A percentile compares a stretch with the other conserved stretches of the same genome.
Evolutionary conservation across 2,797 vertebrate species (phyloP).

Genomic region (Psittacula echo): DNA sequence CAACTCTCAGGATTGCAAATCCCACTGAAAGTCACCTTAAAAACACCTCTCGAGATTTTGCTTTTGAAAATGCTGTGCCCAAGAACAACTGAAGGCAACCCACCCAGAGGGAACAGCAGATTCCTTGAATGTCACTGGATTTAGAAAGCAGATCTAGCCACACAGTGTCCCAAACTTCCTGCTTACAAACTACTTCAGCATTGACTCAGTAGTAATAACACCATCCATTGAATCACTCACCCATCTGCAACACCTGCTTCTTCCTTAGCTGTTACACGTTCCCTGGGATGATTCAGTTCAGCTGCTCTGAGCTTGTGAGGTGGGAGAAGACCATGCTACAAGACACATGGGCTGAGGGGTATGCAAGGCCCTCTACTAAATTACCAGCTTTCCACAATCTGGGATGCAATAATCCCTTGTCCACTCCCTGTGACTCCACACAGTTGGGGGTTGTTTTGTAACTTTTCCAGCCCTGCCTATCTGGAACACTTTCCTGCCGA

Average conservation of each 20-base stretch:
- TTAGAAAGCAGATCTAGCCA: slow-evolving; percentile 51
- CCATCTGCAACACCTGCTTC: slow-evolving; percentile 62
- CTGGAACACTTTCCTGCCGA: slow-evolving; percentile 67
- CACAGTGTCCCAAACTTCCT: slow-evolving; percentile 38
- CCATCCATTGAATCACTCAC: slow-evolving; percentile 66
- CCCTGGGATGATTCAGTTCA: slow-evolving; percentile 39
- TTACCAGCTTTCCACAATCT: not conserved
- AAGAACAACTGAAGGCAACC: not conserved
- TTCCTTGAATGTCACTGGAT: slow-evolving; percentile 42
- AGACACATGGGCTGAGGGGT: not conserved
- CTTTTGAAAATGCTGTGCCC: not conserved
- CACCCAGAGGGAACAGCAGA: not conserved
- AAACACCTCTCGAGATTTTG: not conserved
- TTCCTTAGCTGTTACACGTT: slow-evolving; percentile 7
- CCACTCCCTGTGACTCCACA: slow-evolving; percentile 51
- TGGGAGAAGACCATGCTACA: not conserved
- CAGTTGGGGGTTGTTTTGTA: slow-evolving; percentile 47
- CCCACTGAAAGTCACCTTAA: not conserved
- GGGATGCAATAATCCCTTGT: slow-evolving; percentile 15
- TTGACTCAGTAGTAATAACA: slow-evolving; percentile 69
- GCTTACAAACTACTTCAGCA: slow-evolving; percentile 48
- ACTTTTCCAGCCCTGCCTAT: slow-evolving; percentile 70
- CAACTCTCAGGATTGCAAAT: not conserved
- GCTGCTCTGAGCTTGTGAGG: not conserved
- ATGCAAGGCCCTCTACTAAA: not conserved